These are phyloP conservation scores for Garrulus glandarius DNA, from an alignment of 2,797 vertebrate species.

Conservation along the genomic window DNA sequence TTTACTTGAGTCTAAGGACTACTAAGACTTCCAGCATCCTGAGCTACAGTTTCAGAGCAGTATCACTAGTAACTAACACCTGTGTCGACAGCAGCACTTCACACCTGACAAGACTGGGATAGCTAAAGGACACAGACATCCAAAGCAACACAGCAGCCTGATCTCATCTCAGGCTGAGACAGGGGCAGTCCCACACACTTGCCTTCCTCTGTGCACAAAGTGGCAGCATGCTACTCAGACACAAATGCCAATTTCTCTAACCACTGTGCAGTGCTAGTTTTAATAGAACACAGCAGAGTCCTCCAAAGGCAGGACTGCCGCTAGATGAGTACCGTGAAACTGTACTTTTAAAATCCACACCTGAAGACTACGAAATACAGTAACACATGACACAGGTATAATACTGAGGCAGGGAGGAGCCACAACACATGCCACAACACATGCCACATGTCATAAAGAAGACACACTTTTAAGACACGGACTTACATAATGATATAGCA, in stretches of 20 bases:
- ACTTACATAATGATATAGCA: not conserved
- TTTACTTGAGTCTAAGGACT: not conserved
- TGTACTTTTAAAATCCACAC: not conserved
- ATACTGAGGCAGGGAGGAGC: not conserved
- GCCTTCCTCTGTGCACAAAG: rapidly evolving
- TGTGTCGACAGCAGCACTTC: not conserved
- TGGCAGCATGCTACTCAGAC: not conserved
- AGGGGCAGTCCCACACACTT: not conserved
- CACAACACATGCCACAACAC: not conserved
- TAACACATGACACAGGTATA: not conserved
- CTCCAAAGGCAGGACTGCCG: not conserved
- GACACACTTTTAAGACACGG: not conserved
- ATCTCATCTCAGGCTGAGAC: not conserved
- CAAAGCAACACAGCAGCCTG: not conserved
- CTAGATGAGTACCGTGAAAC: not conserved
- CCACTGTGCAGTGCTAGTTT: not conserved
- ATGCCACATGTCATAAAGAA: not conserved
- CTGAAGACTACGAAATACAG: not conserved
- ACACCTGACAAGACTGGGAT: not conserved
- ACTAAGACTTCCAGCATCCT: not conserved
- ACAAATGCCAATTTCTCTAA: not conserved
- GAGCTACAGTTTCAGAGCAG: not conserved
- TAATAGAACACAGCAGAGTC: not conserved
- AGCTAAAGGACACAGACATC: not conserved
- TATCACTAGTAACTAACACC: not conserved